These are phyloP conservation scores for Oscheius myriophilus DNA, from an alignment of 2,888 invertebrate species.

Conservation along the genomic window DNA sequence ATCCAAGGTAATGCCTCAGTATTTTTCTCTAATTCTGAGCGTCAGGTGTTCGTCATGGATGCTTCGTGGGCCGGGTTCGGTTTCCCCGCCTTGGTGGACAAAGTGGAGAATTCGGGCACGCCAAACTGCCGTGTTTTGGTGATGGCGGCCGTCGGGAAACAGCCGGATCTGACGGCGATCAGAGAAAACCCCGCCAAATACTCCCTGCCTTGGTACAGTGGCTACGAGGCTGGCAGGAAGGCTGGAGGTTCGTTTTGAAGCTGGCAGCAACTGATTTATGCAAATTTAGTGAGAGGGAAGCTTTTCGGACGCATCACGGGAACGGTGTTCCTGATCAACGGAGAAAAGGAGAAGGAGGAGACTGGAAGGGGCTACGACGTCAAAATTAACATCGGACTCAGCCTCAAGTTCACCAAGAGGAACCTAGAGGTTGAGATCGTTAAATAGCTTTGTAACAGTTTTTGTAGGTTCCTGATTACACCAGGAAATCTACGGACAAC, in stretches of 20 bases:
- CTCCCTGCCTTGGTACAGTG: constrained; percentile 41
- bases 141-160: constrained; percentile 55
- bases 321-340: constrained; percentile 78
- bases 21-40: not conserved
- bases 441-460: not conserved
- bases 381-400: constrained; percentile 84
- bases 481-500: constrained; percentile 76
- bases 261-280: not conserved
- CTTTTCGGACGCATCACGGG: constrained; percentile 88
- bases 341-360: constrained; percentile 49
- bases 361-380: constrained; percentile 61
- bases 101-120: constrained; percentile 17
- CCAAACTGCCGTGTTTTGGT: constrained; percentile 37
- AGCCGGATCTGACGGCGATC: constrained; percentile 68
- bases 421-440: constrained; percentile 77
- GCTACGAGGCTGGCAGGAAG: constrained; percentile 74
- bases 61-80: constrained; percentile 38
- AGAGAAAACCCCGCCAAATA: constrained; percentile 31
- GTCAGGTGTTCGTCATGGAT: constrained; percentile 41
- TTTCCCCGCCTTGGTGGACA: constrained; percentile 41
- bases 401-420: constrained; percentile 86
- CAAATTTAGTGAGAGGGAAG: constrained; percentile 74
- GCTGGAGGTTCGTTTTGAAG: constrained; percentile 70
- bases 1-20: constrained; percentile 5
- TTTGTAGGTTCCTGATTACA: constrained; percentile 79